Conservation (phyloP, 2,797 vertebrate genomes). For the Malurus splendens region DNA sequence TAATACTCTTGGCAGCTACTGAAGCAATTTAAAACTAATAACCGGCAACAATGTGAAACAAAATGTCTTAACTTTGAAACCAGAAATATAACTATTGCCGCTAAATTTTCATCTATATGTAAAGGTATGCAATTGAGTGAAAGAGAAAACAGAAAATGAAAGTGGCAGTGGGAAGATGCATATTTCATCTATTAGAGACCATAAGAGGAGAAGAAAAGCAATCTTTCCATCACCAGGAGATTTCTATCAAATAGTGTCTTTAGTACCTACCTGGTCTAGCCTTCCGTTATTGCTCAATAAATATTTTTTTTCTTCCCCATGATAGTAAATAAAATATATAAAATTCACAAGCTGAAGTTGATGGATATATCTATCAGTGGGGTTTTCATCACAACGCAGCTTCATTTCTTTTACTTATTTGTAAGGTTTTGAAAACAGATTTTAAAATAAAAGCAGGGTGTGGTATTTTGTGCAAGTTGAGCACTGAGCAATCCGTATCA, state of each 20-base stretch:
- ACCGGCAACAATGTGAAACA: slow-evolving; percentile 2
- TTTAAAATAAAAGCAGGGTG: not conserved
- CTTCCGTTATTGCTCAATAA: not conserved
- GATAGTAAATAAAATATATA: not conserved
- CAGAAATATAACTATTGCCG: not conserved
- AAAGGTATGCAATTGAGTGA: slow-evolving; percentile 9
- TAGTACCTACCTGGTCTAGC: not conserved
- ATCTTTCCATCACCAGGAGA: slow-evolving; percentile 36
- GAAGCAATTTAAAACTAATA: slow-evolving; percentile 29
- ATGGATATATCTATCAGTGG: not conserved
- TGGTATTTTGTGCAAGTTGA: not conserved
- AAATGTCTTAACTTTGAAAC: not conserved
- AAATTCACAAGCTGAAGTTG: not conserved
- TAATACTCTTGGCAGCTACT: not conserved
- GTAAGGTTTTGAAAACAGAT: not conserved
- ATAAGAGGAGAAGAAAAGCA: not conserved
- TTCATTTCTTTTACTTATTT: not conserved
- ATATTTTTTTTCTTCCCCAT: not conserved
- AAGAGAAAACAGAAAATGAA: slow-evolving; percentile 8
- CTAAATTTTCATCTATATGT: slow-evolving; percentile 46
- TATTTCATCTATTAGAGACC: slow-evolving; percentile 6
- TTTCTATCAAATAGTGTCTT: not conserved
- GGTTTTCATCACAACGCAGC: not conserved
- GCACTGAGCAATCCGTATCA: not conserved
- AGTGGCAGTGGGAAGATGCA: not conserved